A percentile compares a stretch with the other conserved stretches of the same genome.
phyloP scores from a whole-genome alignment of 2,113 vertebrate species.

The Cyprinus carpio region DNA sequence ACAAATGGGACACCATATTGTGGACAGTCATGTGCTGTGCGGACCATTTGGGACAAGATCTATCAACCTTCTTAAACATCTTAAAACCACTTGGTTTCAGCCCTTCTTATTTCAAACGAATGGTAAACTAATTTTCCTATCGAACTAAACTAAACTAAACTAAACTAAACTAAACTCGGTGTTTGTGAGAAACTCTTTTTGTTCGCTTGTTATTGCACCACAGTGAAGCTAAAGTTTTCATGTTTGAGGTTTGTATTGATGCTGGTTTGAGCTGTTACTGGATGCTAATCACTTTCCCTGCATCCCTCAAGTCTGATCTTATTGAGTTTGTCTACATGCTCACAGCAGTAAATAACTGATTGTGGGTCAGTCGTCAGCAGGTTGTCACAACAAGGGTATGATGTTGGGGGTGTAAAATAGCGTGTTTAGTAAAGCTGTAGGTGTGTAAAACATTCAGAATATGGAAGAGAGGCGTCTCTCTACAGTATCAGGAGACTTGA shows the following conservation, averaged over 20 bases:
- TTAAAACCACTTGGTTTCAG: neutral
- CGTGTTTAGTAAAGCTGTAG: neutral
- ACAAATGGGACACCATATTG: neutral
- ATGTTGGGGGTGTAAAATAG: neutral
- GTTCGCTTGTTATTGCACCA: neutral
- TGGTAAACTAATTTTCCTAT: neutral
- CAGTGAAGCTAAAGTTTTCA: neutral
- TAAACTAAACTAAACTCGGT: no score
- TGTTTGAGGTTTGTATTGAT: neutral
- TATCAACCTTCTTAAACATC: neutral
- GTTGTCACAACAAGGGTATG: neutral
- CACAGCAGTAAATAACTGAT: neutral
- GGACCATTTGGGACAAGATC: neutral
- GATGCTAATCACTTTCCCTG: neutral
- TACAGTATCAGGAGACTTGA: neutral
- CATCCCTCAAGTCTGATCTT: neutral
- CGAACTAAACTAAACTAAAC: no score
- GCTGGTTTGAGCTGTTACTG: neutral
- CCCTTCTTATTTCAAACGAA: neutral
- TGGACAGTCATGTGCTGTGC: neutral
- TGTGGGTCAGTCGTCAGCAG: neutral
- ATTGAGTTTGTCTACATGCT: slow-evolving; percentile 6
- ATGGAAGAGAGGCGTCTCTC: neutral
- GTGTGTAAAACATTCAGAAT: neutral
- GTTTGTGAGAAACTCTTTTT: no score